Base-by-base conservation (phyloP, 2,113 vertebrate genomes). In the Tragulus kanchil region DNA sequence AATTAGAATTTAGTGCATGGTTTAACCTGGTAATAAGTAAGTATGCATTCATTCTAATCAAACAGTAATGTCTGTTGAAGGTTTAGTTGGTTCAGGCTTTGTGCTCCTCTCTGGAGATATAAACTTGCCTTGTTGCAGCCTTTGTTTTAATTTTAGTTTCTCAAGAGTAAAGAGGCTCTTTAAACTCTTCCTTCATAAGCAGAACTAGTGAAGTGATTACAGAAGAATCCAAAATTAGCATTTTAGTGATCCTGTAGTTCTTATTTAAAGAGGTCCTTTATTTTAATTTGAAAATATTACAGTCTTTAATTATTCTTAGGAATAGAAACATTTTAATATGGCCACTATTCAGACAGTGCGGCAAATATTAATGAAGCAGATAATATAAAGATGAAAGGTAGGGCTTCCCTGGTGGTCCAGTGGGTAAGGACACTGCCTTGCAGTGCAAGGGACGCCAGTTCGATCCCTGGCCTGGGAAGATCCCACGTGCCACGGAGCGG, bases 271-370 rank as follows among this genome's bases (percentile, higher is more conserved):
- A 65, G 79, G 26, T 42, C 21, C 59, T 89, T 85, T 94, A 59
- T n/a, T n/a, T n/a, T n/a, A n/a, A 82, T 62, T 95, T 81, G 45
- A 95, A 90, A 85, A 95, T 58, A 84, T 69, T 69, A 52, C 19
- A 71, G 8, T 64, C 12, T 95, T 87, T 73, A 90, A 54, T 94
- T 87, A 28, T 69, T 79, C 36, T 36, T 93, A 91, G 78, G n/a
- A 90, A 54, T 97, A 52, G 75, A 78, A 52, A 52, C 26, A 17
- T 78, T 48, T 78, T 52, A 90, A 75, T 85, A 16, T 87, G n/a
- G 50, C 21, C 23, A 10, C 8, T 90, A 21, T 52, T 94, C 13
- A 77, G 64, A 36, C 42, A 75, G 4, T 92, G 16, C 10, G 69
- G 71, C 48, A 87, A 56, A 83, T 54, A 67, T 56, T 95, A 96